Evolutionary conservation across 2,888 invertebrate genomes (phyloP).

Genomic region (Euplagia quadripunctaria): DNA sequence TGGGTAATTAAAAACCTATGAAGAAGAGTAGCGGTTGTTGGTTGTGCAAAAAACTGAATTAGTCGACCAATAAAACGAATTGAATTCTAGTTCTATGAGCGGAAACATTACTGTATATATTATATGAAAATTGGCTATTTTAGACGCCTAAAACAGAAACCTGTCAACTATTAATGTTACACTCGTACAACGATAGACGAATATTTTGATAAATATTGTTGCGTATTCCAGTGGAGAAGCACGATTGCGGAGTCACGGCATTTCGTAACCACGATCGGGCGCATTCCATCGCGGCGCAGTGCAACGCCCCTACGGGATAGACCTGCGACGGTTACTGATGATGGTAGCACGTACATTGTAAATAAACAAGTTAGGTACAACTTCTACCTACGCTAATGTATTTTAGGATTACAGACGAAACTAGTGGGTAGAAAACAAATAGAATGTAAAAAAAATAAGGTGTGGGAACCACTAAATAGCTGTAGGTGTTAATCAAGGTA

Average conservation of each 20-base stretch:
- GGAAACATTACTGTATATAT: slow-evolving; percentile 16
- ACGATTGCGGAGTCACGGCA: slow-evolving; percentile 76
- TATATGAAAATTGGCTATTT: slow-evolving; percentile 4
- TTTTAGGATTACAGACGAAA: slow-evolving; percentile 26
- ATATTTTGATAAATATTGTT: slow-evolving; percentile 63
- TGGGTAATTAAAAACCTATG: slow-evolving; percentile 83
- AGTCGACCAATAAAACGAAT: slow-evolving; percentile 57
- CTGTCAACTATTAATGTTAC: background rate
- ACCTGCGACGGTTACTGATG: slow-evolving; percentile 73
- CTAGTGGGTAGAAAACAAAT: slow-evolving; percentile 50
- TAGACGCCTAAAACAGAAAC: background rate
- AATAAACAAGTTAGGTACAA: slow-evolving; percentile 47
- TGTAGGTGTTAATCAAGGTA: slow-evolving; percentile 62
- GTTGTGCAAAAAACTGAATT: slow-evolving; percentile 66
- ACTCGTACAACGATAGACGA: slow-evolving; percentile 32
- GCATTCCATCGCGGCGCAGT: slow-evolving; percentile 79
- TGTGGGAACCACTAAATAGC: slow-evolving; percentile 62
- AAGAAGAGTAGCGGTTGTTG: slow-evolving; percentile 58
- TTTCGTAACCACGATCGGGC: slow-evolving; percentile 84
- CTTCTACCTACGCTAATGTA: slow-evolving; percentile 47
- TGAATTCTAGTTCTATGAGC: slow-evolving; percentile 41
- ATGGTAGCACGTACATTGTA: slow-evolving; percentile 49
- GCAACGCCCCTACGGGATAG: slow-evolving; percentile 80
- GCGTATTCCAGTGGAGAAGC: slow-evolving; percentile 68
- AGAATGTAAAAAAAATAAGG: slow-evolving; percentile 32